Conservation (phyloP, 1,140 invertebrate genomes). For the Halictus rubicundus region DNA sequence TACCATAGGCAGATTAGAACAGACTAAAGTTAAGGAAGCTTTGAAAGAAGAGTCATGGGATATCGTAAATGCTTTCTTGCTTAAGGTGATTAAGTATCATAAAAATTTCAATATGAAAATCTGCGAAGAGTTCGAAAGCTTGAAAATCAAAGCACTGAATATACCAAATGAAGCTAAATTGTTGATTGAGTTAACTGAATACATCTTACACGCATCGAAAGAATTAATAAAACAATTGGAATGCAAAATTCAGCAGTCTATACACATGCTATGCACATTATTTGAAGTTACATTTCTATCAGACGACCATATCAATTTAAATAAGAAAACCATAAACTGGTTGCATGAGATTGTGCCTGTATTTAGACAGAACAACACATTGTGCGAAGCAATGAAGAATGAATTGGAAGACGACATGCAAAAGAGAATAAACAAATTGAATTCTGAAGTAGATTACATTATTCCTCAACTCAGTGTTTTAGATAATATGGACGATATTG, state of each 20-base stretch:
- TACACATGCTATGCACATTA: slow-evolving; percentile 74
- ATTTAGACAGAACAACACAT: slow-evolving; percentile 78
- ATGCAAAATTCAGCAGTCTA: slow-evolving; percentile 70
- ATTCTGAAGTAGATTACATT: slow-evolving; percentile 82
- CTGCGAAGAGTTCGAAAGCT: slow-evolving; percentile 69
- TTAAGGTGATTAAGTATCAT: slow-evolving; percentile 67
- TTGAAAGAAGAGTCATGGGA: slow-evolving; percentile 64
- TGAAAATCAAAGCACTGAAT: slow-evolving; percentile 70
- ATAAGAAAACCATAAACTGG: slow-evolving; percentile 79
- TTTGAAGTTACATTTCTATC: slow-evolving; percentile 77
- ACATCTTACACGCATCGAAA: slow-evolving; percentile 76
- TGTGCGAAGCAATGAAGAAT: slow-evolving; percentile 84
- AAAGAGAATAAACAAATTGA: slow-evolving; percentile 81
- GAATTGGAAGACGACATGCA: slow-evolving; percentile 84
- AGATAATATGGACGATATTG: slow-evolving; percentile 78
- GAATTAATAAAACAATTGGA: slow-evolving; percentile 73
- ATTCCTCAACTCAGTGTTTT: slow-evolving; percentile 79
- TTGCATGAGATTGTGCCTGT: slow-evolving; percentile 78
- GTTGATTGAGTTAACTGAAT: slow-evolving; percentile 79
- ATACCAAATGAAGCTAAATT: slow-evolving; percentile 79
- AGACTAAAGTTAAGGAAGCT: slow-evolving; percentile 64
- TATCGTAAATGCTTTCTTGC: slow-evolving; percentile 64
- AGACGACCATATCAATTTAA: slow-evolving; percentile 76
- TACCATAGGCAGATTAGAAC: slow-evolving; percentile 68
- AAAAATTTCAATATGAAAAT: slow-evolving; percentile 69